Base-by-base conservation (phyloP, 2,797 vertebrate species). In the Pipistrellus kuhlii region DNA sequence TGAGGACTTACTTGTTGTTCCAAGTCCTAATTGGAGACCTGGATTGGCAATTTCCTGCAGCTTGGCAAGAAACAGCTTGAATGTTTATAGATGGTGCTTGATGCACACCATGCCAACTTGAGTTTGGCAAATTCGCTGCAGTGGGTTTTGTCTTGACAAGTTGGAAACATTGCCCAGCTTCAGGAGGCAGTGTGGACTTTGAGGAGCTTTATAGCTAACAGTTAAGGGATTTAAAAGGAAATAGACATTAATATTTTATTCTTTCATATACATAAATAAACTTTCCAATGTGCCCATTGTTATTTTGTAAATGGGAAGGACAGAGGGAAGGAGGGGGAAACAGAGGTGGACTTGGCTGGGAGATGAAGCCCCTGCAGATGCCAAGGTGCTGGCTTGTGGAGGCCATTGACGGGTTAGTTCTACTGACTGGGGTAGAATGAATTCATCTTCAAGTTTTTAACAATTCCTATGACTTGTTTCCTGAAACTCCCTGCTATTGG, bases 141-240 rank as follows among this genome's bases (percentile, higher is more conserved):
- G 38, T 25, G 75, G 48, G 0, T 75, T 97, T 66, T 89, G 76
- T 88, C 4, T 7, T 48, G 92, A 53, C 4, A 89, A 77, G 64
- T 89, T 97, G 85, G 86, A 94, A 85, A 85, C 66, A 53, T 82
- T 90, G 83, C 75, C 75, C 83, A 59, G 57, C 64, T 86, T 96
- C 38, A 88, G 46, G 80, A 48, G 87, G 25, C 80, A 86, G 0
- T 35, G 66, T 30, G 73, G 83, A 1, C 51, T 88, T 72, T 78
- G 46, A 91, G 75, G 62, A 81, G 48, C 27, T 81, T 85, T 84
- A 41, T 32, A 81, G 41, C 62, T 85, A 87, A 27, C 72, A 86
- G 64, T 76, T 69, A 78, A 94, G 46, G 44, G 35, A 53, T 89
- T 94, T 91, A 77, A 46, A 76, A 85, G 46, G 72, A 72, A 80